Evolutionary conservation across 23 tunicate genomes (phyloP).

Genomic region (Halocynthia roretzi): DNA sequence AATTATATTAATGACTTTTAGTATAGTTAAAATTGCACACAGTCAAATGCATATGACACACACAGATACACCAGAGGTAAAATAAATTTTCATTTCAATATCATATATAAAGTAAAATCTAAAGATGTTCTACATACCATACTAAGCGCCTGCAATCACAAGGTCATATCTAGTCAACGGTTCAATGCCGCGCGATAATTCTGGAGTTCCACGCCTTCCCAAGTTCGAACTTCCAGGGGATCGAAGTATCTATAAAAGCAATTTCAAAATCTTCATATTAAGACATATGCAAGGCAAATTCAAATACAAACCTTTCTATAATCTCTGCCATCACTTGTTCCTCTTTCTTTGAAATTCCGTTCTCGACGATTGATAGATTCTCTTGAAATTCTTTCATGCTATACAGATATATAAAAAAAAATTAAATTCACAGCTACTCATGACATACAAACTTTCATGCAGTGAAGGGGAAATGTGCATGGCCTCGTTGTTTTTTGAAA

Average conservation of each 20-base stretch:
- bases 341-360: slow-evolving; percentile 41
- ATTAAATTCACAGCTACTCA: too few species aligned
- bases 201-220: slow-evolving; percentile 68
- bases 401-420: neutral
- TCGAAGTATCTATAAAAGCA: slow-evolving; percentile 36
- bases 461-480: too few species aligned
- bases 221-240: slow-evolving; percentile 23
- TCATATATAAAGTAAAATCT: too few species aligned
- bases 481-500: too few species aligned
- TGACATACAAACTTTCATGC: too few species aligned
- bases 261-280: neutral
- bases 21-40: too few species aligned
- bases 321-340: slow-evolving; percentile 26
- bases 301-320: slow-evolving; percentile 33
- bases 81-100: too few species aligned
- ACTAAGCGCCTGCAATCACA: neutral
- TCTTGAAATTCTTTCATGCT: slow-evolving; percentile 36
- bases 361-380: slow-evolving; percentile 21
- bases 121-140: too few species aligned
- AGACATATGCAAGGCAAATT: neutral
- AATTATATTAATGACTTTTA: too few species aligned
- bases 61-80: too few species aligned
- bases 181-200: slow-evolving; percentile 18
- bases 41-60: too few species aligned
- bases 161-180: neutral